Evolutionary conservation across 1,140 invertebrate species (phyloP).

Genomic region (Euura saliciscinereae): DNA sequence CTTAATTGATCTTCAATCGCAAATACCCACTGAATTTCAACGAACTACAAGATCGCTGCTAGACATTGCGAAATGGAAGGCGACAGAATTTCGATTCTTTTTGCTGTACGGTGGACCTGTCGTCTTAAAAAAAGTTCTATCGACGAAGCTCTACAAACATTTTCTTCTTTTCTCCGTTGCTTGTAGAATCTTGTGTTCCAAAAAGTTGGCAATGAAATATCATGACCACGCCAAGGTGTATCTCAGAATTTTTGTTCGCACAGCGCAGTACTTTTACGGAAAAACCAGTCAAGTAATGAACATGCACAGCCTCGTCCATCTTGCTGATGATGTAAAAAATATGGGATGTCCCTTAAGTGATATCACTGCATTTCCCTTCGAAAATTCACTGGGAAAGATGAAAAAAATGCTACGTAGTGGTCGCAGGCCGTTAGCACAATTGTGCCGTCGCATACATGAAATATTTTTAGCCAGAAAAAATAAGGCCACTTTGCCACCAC

Average conservation of each 20-base stretch:
- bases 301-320: constrained; percentile 12
- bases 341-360: constrained; percentile 7
- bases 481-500: not conserved
- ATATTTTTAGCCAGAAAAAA: not conserved
- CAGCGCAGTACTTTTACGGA: not conserved
- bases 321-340: constrained; percentile 13
- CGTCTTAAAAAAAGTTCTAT: constrained; percentile 22
- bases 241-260: not conserved
- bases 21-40: constrained; percentile 27
- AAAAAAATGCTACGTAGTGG: constrained; percentile 14
- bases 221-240: not conserved
- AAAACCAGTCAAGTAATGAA: not conserved
- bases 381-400: constrained; percentile 14
- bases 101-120: constrained; percentile 28
- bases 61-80: constrained; percentile 27
- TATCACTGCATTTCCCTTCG: constrained; percentile 19
- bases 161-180: constrained; percentile 27
- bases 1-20: constrained; percentile 16
- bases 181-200: constrained; percentile 23
- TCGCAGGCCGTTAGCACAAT: constrained; percentile 14
- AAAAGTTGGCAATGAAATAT: constrained; percentile 6
- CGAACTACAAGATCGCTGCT: constrained; percentile 20
- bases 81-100: constrained; percentile 28
- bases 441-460: constrained; percentile 21
- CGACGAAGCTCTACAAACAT: constrained; percentile 19